Base-by-base conservation (phyloP, 2,113 vertebrate species). In the Prochilodus magdalenae region DNA sequence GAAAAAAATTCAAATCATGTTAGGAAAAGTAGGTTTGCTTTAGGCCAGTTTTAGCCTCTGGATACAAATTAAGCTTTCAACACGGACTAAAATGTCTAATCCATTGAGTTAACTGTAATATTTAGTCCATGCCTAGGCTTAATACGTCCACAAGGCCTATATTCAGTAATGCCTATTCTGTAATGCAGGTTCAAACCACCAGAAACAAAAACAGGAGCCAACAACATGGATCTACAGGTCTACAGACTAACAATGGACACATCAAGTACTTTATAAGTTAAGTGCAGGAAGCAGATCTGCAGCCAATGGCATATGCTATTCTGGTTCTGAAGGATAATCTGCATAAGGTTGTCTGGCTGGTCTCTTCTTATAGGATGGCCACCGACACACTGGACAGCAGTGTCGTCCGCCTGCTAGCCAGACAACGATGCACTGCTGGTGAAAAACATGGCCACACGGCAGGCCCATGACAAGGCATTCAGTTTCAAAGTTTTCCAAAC, bases 381-480 rank as follows among this genome's bases (percentile, higher is more conserved):
- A 99, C 85, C 98, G 94, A 77, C 98, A 99, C 75, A 99, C 97
- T 0, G 98, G 97, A 83, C 98, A 99, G 89, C 97, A 98, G 91
- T 99, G 97, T 27, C 95, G 91, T 36, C 98, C 96, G 0, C 94
- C 96, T 0, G 93, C 95, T 87, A 99, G 86, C 97, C 97, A 99
- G 84, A 97, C 94, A 82, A 95, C 94, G 62, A 99, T 98, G 93
- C 97, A 99, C 88, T 95, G 96, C 91, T 98, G 97, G 89, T 99
- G 98, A 90, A 99, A 99, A 81, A 96, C 96, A 6, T 99, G 98
- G 87, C 97, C 96, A 30, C 98, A 99, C 0, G 97, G 97, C 86
- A 99, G 89, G 11, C 95, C 96, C 96, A 96, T 98, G 2, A 99
- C 91, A 72, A 97, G 89, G 84, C 96, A 97, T 30, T 93, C 93